A percentile compares a stretch with the other conserved stretches of the same genome.
These are phyloP conservation scores for Paedocypris sp. DNA, from an alignment of 2,113 vertebrate species.

Conservation along the genomic window DNA sequence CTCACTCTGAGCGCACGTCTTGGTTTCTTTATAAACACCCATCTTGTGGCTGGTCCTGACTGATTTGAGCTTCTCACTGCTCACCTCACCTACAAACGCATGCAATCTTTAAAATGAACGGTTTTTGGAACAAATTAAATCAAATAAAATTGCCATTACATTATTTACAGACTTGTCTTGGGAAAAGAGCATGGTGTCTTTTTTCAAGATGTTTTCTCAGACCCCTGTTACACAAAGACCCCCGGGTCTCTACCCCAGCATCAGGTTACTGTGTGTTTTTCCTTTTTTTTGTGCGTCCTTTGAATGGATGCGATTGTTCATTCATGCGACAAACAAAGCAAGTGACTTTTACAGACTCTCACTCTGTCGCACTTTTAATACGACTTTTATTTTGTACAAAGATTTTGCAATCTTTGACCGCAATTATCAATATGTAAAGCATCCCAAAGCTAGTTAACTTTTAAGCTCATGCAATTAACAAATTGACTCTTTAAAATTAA, in stretches of 20 bases:
- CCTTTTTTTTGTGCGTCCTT: constrained; percentile 39
- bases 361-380: too few species aligned
- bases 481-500: too few species aligned
- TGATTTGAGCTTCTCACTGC: constrained; percentile 29
- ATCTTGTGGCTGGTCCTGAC: constrained; percentile 50
- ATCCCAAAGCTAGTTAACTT: too few species aligned
- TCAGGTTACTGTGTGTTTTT: constrained; percentile 48
- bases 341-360: too few species aligned
- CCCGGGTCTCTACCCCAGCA: constrained; percentile 20
- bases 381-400: too few species aligned
- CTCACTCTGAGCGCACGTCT: constrained; percentile 48
- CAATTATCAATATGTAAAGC: too few species aligned
- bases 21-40: constrained; percentile 48
- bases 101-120: neutral
- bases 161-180: too few species aligned
- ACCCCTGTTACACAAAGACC: constrained; percentile 20
- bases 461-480: too few species aligned
- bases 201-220: neutral
- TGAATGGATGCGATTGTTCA: constrained; percentile 51
- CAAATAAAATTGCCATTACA: too few species aligned
- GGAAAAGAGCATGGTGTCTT: too few species aligned
- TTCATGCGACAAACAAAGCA: constrained; percentile 32
- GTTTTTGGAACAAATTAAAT: too few species aligned
- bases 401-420: too few species aligned
- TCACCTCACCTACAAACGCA: constrained; percentile 48